Evolutionary conservation across 2,113 vertebrate genomes (phyloP), one percentile per base, ranked within the genome.

Genomic region (Naja naja): DNA sequence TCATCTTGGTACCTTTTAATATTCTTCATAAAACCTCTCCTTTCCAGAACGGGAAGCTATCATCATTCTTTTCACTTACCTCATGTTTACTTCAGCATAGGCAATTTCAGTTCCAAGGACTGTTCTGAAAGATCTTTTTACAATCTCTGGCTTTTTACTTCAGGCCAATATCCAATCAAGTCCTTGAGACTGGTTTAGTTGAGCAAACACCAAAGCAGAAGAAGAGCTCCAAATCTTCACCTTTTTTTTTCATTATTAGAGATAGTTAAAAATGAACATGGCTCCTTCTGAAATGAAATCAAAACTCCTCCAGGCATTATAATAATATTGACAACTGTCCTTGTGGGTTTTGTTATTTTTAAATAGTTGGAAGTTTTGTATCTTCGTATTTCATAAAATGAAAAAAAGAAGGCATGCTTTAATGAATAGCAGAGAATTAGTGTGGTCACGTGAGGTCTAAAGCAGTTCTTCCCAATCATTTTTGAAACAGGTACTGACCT

Each of bases 1-100:
- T 96, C 3, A 91, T 5, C 90, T 53, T 3, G 1, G 0, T 93
- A 74, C 9, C 0, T 89, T 92, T 91, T 92, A 93, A 89, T 92
- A 91, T 52, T 43, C 3, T n/a, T 94, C 11, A 87, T n/a, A 86
- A 93, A 88, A 93, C 45, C 74, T 39, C 81, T 81, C 69, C 95
- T 18, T 91, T 93, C 60, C n/a, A 1, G 20, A 16, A 39, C 22
- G 0, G 0, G 85, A 88, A 92, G 55, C 90, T 89, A 64, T 92
- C 43, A 54, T 91, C 39, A 94, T 94, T 88, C 9, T 88, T 94
- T 90, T 93, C 55, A 94, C 93, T 95, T 95, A 93, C 34, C 93
- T 95, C 3, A 92, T 93, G 55, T 95, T 95, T 97, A 94, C 53
- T 88, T 86, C 87, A 1, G 34, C 85, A 89, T 56, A 95, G 88